phyloP scores from a whole-genome alignment of 2,113 vertebrate genomes.

The Hippocampus mohnikei region DNA sequence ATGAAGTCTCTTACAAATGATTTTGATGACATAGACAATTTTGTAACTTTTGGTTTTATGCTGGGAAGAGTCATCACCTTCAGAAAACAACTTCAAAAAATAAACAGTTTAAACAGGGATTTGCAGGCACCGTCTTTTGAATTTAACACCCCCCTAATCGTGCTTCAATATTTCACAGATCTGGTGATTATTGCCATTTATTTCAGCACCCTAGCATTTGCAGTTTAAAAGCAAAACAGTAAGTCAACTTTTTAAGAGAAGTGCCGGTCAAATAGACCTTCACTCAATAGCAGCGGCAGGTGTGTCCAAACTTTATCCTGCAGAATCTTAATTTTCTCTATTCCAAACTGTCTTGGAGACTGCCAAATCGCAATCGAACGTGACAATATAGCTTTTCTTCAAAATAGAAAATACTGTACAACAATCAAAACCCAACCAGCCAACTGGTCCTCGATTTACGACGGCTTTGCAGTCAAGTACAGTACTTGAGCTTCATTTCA shows the following conservation, averaged over 20 bases:
- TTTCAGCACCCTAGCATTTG: background rate
- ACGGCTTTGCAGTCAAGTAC: no score
- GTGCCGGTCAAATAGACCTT: background rate
- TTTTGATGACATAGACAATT: conserved; percentile 77
- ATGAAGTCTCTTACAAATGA: conserved; percentile 75
- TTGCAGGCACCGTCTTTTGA: conserved; percentile 66
- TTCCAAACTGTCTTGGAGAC: background rate
- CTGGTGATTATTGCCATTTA: background rate
- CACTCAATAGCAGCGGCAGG: background rate
- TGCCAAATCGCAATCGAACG: background rate
- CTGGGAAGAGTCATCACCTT: conserved; percentile 71
- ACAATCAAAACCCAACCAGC: background rate
- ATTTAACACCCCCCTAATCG: conserved; percentile 11
- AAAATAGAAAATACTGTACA: background rate
- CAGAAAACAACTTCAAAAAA: conserved; percentile 70
- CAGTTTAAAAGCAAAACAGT: background rate
- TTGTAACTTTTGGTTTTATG: conserved; percentile 77
- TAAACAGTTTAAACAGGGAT: conserved; percentile 74
- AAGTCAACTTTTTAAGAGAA: background rate
- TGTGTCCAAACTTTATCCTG: background rate
- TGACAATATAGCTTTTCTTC: background rate
- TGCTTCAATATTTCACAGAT: background rate
- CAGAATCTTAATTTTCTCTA: background rate
- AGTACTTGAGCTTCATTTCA: background rate
- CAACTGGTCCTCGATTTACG: background rate